Evolutionary conservation across 2,888 invertebrate genomes (phyloP), one percentile per base, ranked within the genome.

Genomic region (Leucania comma): DNA sequence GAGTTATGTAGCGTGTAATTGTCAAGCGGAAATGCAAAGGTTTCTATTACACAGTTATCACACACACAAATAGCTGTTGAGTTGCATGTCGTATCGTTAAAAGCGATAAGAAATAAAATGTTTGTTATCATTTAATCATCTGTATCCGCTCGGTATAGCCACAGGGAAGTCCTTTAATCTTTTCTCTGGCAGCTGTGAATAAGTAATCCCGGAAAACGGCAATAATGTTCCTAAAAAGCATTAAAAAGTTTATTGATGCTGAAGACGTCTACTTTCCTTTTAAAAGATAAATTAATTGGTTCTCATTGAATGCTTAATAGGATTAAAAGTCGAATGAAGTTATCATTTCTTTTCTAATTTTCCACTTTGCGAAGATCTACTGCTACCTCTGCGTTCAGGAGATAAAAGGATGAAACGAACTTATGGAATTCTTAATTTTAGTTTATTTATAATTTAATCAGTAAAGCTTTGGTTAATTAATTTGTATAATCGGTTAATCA

Each of bases 111-210:
- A 73, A 85, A 85, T 79, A 79, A 87, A 70, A 79, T 79, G 78
- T 78, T 72, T 76, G 74, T 82, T 83, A 85, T 85, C 85, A 75
- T 77, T 74, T 86, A 86, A 85, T 86, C 81, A 80, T 76, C 68
- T 66, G 72, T 80, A 81, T 83, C 85, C 81, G 82, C 71, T 48
- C 42, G 57, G n/a, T 56, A 60, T 61, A 68, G 56, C 63, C 65
- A 60, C 61, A 58, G 72, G 74, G 73, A 75, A 84, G 48, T 58
- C 54, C 46, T 68, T 65, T 62, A 72, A 72, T 72, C 77, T 68
- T 66, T 72, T 51, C 64, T 66, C 42, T 38, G 24, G 22, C 66
- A 56, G 62, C 67, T 70, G 57, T 72, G 62, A 64, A 78, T 81
- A 68, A 66, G 48, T 65, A 66, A 62, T 65, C 53, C 48, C 35